Base-by-base conservation (phyloP, 2,888 invertebrate genomes). In the Carcina quercana region DNA sequence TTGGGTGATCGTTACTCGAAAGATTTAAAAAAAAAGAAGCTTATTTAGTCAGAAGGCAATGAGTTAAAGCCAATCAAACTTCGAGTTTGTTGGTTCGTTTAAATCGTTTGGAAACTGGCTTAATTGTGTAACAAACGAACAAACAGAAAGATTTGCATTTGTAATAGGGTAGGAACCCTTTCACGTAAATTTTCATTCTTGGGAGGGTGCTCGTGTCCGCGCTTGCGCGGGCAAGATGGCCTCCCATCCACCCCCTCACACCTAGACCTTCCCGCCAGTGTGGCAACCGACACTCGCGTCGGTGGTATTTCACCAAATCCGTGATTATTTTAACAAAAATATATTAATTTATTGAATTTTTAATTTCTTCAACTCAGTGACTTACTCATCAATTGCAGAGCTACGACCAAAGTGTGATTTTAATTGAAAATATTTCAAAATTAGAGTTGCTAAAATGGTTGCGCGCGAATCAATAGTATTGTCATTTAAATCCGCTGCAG, bases 241-340 rank as follows among this genome's bases (percentile, higher is more conserved):
- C 53, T 14, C 50, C 40, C 54, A 43, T n/a, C n/a, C n/a, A n/a
- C n/a, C n/a, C n/a, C 49, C 60, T 59, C 42, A 24, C 34, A 39
- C 45, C 40, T 49, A 48, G 47, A 49, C 39, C 60, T 68, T 68
- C 74, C 72, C 72, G 74, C 73, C 68, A 61, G 68, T 56, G 46
- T n/a, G 11, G 45, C 57, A 58, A 49, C 49, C 58, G 56, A 48
- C 46, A 35, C 37, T 31, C 52, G 41, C 46, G 43, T 38, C 51
- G 50, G 53, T 43, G 47, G 41, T 54, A 47, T 52, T 45, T 47
- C 37, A 32, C 32, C 25, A 28, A 19, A 11, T 13, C 20, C 30
- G 19, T 28, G 17, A 28, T 34, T 11, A 32, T 17, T 26, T 19
- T 27, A 24, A 24, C 7, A 6, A 24, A 24, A 24, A 10, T 6